Percentiles rank a stretch among this genome's conserved stretches.
Conservation (phyloP, 1,140 invertebrate genomes). For the Euschistus heros region DNA sequence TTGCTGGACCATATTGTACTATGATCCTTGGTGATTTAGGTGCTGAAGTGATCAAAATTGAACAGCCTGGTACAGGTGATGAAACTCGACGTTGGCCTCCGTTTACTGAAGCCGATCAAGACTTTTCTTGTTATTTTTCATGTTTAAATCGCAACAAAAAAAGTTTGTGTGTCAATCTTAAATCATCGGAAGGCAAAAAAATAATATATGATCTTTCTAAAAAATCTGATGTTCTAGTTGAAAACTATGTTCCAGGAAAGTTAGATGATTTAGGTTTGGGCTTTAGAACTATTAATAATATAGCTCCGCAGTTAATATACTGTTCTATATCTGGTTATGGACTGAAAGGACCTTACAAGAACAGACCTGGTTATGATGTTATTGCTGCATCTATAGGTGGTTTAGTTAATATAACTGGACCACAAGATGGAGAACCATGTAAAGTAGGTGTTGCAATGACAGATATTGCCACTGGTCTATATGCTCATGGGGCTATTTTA, state of each 20-base stretch:
- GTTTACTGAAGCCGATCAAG: conserved; percentile 40
- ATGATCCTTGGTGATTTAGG: conserved; percentile 91
- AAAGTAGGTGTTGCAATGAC: conserved; percentile 90
- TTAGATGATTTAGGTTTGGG: conserved; percentile 65
- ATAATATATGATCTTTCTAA: conserved; percentile 62
- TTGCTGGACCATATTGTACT: conserved; percentile 66
- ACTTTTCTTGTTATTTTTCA: conserved; percentile 75
- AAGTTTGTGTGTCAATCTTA: conserved; percentile 81
- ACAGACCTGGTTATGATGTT: conserved; percentile 87
- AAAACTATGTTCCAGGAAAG: conserved; percentile 92
- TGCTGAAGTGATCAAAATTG: conserved; percentile 88
- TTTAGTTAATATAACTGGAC: conserved; percentile 79
- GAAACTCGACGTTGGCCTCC: conserved; percentile 90
- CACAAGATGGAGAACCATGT: conserved; percentile 68
- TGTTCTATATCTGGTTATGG: conserved; percentile 93
- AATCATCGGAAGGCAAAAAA: conserved; percentile 53
- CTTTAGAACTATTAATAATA: conserved; percentile 57
- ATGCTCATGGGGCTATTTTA: conserved; percentile 91
- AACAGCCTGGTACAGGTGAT: conserved; percentile 69
- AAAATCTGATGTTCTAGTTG: conserved; percentile 78
- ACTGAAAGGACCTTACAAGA: conserved; percentile 68
- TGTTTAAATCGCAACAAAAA: conserved; percentile 92
- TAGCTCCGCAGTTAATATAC: conserved; percentile 78
- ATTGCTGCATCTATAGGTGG: conserved; percentile 89
- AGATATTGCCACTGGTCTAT: conserved; percentile 84